Conservation (phyloP, 2,888 invertebrate genomes). For the Hofmannophila pseudospretella region DNA sequence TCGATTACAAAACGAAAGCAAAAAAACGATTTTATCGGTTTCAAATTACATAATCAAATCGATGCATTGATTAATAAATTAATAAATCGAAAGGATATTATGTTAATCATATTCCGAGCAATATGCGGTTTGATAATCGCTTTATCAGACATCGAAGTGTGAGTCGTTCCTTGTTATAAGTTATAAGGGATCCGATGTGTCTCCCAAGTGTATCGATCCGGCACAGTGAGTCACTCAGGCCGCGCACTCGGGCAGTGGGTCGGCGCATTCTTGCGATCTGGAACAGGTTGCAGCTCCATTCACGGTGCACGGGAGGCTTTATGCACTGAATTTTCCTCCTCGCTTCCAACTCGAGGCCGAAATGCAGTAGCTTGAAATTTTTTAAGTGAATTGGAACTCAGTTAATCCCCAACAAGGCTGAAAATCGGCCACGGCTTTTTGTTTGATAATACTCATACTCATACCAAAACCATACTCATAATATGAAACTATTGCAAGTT, state of each 20-base stretch:
- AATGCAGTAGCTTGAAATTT: no score
- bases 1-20: background rate
- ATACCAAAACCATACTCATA: no score
- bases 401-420: no score
- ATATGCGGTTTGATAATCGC: constrained; percentile 8
- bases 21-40: constrained; percentile 5
- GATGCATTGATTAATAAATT: constrained; percentile 11
- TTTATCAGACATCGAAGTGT: constrained; percentile 3
- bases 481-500: no score
- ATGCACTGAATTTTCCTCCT: constrained; percentile 27
- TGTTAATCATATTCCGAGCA: constrained; percentile 7
- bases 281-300: constrained; percentile 14
- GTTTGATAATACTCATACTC: no score
- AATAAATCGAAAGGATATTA: constrained; percentile 9
- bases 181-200: no score
- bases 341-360: constrained; percentile 1
- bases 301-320: constrained; percentile 20
- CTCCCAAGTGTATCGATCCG: no score
- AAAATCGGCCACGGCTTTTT: background rate
- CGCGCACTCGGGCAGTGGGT: constrained; percentile 60
- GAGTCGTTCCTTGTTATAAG: no score
- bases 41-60: constrained; percentile 12
- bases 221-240: constrained; percentile 9
- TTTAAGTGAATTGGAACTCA: no score
- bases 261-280: constrained; percentile 19